These are phyloP conservation scores for Sebastes diploproa DNA, from an alignment of 2,797 vertebrate species.

Conservation along the genomic window DNA sequence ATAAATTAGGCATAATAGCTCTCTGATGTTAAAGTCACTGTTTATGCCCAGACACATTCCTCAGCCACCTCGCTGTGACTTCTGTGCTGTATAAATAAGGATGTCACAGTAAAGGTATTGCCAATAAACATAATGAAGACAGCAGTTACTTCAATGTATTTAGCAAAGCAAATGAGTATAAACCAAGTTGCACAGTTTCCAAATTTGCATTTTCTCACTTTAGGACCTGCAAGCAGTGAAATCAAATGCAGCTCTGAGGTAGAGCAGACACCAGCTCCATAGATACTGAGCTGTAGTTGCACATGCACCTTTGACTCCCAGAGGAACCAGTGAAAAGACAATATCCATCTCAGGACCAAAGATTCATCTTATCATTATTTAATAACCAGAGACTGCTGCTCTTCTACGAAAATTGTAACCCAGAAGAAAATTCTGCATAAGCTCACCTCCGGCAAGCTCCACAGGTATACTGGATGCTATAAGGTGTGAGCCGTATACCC, in stretches of 20 bases:
- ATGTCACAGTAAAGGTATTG: background rate
- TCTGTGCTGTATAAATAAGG: background rate
- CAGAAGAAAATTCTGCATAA: constrained; percentile 15
- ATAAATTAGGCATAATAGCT: background rate
- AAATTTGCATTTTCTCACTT: background rate
- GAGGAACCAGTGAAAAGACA: background rate
- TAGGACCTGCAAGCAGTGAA: background rate
- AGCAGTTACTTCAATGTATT: background rate
- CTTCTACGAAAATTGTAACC: constrained; percentile 12
- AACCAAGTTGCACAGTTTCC: background rate
- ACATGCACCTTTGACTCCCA: background rate
- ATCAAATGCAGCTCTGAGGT: background rate
- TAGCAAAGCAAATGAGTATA: background rate
- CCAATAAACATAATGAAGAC: background rate
- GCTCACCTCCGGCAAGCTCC: constrained; percentile 38
- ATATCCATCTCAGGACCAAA: constrained; percentile 9
- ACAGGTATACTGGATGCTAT: constrained; percentile 65
- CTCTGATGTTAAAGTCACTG: background rate
- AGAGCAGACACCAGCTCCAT: background rate
- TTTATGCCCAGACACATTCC: background rate
- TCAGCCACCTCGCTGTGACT: background rate
- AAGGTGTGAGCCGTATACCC: constrained; percentile 72
- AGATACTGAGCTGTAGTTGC: background rate
- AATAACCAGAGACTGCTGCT: background rate
- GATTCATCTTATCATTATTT: constrained; percentile 5